phyloP scores from a whole-genome alignment of 2,888 invertebrate genomes.

The Hedya salicella region DNA sequence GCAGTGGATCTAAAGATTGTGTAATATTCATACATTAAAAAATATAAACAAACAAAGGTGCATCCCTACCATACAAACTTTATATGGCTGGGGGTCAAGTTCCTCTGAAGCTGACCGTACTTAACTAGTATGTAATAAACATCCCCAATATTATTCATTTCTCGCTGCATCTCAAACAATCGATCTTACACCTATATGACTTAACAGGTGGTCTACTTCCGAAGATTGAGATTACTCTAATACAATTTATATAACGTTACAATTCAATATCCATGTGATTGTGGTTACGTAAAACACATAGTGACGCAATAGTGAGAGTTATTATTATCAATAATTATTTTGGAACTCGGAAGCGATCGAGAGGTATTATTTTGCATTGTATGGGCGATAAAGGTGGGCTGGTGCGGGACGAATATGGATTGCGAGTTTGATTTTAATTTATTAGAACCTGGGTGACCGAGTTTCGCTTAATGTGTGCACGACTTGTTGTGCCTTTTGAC shows the following conservation, averaged over 20 bases:
- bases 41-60: too few species aligned
- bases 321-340: conserved; percentile 41
- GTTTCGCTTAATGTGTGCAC: too few species aligned
- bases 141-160: too few species aligned
- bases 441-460: too few species aligned
- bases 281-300: conserved; percentile 39
- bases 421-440: too few species aligned
- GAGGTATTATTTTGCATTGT: conserved; percentile 34
- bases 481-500: too few species aligned
- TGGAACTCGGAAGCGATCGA: conserved; percentile 39
- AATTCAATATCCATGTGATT: conserved; percentile 40
- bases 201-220: conserved; percentile 29
- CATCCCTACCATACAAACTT: too few species aligned
- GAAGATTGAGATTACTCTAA: conserved; percentile 28
- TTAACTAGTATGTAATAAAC: too few species aligned
- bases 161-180: background rate
- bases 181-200: background rate
- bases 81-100: too few species aligned
- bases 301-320: conserved; percentile 41
- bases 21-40: too few species aligned
- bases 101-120: too few species aligned
- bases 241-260: conserved; percentile 33
- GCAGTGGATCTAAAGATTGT: too few species aligned
- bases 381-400: conserved; percentile 20
- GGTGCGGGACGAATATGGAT: background rate